Evolutionary conservation across 2,113 vertebrate species (phyloP).

Genomic region (Otus sunia): DNA sequence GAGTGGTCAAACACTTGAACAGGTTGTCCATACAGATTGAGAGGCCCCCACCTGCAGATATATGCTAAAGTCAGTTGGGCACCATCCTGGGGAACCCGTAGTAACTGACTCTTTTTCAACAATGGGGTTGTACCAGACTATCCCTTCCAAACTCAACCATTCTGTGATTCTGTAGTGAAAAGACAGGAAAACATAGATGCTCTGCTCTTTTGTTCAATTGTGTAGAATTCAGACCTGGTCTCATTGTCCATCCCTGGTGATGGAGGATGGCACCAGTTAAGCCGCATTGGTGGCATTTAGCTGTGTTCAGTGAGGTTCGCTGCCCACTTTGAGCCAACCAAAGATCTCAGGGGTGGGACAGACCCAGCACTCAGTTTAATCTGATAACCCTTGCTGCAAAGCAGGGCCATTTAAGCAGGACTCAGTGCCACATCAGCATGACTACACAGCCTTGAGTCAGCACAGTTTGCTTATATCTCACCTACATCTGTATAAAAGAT

Average conservation of each 20-base stretch:
- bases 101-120: neutral
- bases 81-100: neutral
- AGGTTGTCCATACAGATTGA: neutral
- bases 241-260: neutral
- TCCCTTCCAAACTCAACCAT: neutral
- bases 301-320: neutral
- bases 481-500: neutral
- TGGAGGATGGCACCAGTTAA: neutral
- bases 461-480: neutral
- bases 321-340: neutral
- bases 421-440: rapidly evolving
- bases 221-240: neutral
- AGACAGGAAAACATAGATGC: neutral
- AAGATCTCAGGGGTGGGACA: neutral
- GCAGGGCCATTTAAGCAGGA: neutral
- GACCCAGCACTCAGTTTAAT: neutral
- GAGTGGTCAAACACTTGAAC: neutral
- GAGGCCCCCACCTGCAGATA: neutral
- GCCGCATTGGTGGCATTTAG: rapidly evolving
- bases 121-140: neutral
- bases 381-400: neutral
- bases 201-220: neutral
- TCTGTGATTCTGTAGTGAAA: neutral
- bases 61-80: neutral
- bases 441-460: neutral